Base-by-base conservation (phyloP, 2,888 invertebrate species). In the Philhelius pedissequus region DNA sequence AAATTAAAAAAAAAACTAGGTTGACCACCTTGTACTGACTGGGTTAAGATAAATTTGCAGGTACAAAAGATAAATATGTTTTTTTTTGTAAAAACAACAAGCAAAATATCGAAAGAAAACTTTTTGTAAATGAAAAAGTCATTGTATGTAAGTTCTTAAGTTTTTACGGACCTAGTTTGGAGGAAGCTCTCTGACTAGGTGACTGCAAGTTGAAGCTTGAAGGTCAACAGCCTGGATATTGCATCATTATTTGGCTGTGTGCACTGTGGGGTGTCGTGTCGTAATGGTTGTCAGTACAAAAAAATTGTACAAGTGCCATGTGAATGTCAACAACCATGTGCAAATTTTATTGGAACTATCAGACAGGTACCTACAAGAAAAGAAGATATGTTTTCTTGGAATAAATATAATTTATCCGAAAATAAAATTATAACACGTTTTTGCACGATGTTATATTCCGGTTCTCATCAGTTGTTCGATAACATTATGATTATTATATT, bases 171-270 rank as follows among this genome's bases (percentile, higher is more conserved):
- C 13, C 43, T 45, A 45, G 45, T 30, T 64, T 30, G 18, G 30
- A 64, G 64, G 64, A 64, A 64, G 64, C 64, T 64, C 45, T 64
- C n/a, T 32, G 45, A n/a, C 8, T 5, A 32, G 27, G 40, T 5
- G 62, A 48, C n/a, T 64, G 22, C 20, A 32, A 0, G 13, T 45
- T 48, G 64, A 62, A 62, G 77, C 48, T 62, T 66, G 71, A 79
- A 74, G 79, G 79, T 79, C 74, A 79, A 74, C 68, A 74, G 79
- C 68, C 79, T 74, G n/a, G 79, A 60, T 74, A 79, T 79, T 79
- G 60, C 79, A 60, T 79, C 66, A 79, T 25, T 40, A 8, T 40
- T 48, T 20, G n/a, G 43, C 25, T 54, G 48, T 52, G 48, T 58
- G 50, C n/a, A n/a, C 68, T 68, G 18, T 35, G n/a, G 32, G 45